Base-by-base conservation (phyloP, 2,113 vertebrate species). In the Microcebus murinus region DNA sequence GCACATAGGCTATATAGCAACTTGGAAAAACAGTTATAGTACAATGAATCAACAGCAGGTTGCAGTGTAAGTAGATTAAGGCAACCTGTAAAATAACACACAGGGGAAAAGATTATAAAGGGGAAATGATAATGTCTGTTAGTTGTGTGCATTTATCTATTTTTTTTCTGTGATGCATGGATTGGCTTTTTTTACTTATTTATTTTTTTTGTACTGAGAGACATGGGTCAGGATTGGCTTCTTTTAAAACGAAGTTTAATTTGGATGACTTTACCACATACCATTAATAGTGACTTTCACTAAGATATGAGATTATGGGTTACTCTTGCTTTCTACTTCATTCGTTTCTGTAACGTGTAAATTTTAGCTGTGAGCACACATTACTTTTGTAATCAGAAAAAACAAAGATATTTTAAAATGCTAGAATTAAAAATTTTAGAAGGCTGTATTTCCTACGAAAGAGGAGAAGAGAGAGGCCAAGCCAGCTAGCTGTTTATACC, bases 351-450 rank as follows among this genome's bases (percentile, higher is more conserved):
- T 79, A 59, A 55, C 39, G 18, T 97, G 96, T 96, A 95, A 52
- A 85, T 92, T 97, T 95, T 34, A 93, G 36, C 61, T 86, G 39
- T 82, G 92, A 83, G 34, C 59, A 55, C 20, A 34, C 73, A 48
- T 71, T 89, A 36, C 25, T 87, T 97, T 93, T 91, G 36, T 91
- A 74, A 93, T 92, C 34, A 36, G 76, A 81, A 94, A 67, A 76
- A 71, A 68, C 34, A 63, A 88, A 92, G 59, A 20, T 48, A 68
- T 73, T 94, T 95, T 71, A 45, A 94, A 92, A 77, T 81, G 25
- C 79, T 96, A 97, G 50, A 90, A 95, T 67, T 92, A 34, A 96
- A 77, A 21, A 8, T 57, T 48, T 36, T 31, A 67, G 59, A 91
- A 84, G 57, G 57, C 29, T n/a, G 0, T 83, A 61, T 86, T 79